phyloP scores from a whole-genome alignment of 1,140 invertebrate species.

The Theocolax elegans region DNA sequence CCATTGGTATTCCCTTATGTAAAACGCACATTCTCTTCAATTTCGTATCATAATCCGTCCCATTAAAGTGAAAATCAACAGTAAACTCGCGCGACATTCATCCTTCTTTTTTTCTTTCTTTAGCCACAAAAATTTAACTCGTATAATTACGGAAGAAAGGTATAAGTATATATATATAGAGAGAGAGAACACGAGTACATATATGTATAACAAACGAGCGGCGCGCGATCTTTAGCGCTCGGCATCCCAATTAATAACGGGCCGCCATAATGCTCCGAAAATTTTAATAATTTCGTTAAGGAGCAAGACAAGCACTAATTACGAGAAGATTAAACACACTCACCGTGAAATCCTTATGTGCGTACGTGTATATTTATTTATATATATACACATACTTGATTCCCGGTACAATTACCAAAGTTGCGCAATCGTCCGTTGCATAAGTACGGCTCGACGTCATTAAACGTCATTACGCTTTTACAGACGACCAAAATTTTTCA shows the following conservation, averaged over 20 bases:
- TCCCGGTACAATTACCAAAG: slow-evolving; percentile 15
- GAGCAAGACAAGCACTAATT: slow-evolving; percentile 15
- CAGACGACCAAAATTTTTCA: slow-evolving; percentile 21
- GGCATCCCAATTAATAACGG: slow-evolving; percentile 23
- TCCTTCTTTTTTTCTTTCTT: too few species aligned
- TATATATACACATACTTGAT: neutral
- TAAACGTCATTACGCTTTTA: slow-evolving; percentile 24
- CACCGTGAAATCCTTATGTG: too few species aligned
- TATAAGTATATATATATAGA: too few species aligned
- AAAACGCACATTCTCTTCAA: too few species aligned
- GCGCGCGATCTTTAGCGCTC: slow-evolving; percentile 11
- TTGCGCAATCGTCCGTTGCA: neutral
- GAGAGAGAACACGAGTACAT: too few species aligned
- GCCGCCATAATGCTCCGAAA: neutral
- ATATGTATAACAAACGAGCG: neutral
- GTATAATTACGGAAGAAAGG: too few species aligned
- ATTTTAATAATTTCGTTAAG: slow-evolving; percentile 39
- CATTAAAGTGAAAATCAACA: too few species aligned
- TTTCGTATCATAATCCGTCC: too few species aligned
- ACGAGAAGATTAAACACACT: neutral
- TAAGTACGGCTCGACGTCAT: neutral
- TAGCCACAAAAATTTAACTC: too few species aligned
- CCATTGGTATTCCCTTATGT: too few species aligned
- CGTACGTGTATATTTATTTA: neutral
- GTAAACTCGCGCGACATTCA: too few species aligned